Evolutionary conservation across 1,140 invertebrate species (phyloP), one percentile per base, ranked within the genome.

Genomic region (Triops cancriformis): DNA sequence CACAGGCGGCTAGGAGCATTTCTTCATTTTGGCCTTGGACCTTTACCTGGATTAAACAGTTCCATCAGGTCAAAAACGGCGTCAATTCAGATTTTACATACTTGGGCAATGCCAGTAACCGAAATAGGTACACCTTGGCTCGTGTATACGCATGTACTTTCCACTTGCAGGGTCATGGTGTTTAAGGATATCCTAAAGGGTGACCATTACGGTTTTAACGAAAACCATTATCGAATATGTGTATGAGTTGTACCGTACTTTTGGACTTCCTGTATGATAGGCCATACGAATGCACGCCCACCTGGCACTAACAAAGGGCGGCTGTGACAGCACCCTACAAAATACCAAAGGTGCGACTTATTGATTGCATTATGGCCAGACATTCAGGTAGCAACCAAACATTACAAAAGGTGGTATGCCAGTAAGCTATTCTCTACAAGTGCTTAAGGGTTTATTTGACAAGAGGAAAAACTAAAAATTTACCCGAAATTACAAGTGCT

Each of bases 21-120:
- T 98, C 95, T 83, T 96, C 92, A 86, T 98, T 98, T 86, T 96
- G 94, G 1, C 96, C 96, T 87, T 98, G 96, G 80, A 99, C 96
- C 87, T 98, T 98, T 0, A 98, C 95, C 93, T 95, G 77, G 18
- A 76, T 18, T 73, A 77, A 10, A 14, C 11, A 77, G n/a, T 2
- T 78, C 27, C 14, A 77, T 28, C 5, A 80, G 73, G 26, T 51
- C 72, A 14, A 75, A 73, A 76, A 76, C 14, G 41, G 26, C 1
- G 23, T 12, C 18, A n/a, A n/a, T n/a, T 5, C 6, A 1, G 37
- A 79, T 64, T 73, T 80, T 11, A 82, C 77, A 81, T 88, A 95
- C 93, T 90, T 97, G 96, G 74, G 96, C 96, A 82, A 98, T 96
- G 80, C 96, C 96, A 45, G 96, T 98, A 12, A 99, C 96, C 45